Evolutionary conservation across 1,140 invertebrate species (phyloP).

Genomic region (Helicorthomorpha holstii): DNA sequence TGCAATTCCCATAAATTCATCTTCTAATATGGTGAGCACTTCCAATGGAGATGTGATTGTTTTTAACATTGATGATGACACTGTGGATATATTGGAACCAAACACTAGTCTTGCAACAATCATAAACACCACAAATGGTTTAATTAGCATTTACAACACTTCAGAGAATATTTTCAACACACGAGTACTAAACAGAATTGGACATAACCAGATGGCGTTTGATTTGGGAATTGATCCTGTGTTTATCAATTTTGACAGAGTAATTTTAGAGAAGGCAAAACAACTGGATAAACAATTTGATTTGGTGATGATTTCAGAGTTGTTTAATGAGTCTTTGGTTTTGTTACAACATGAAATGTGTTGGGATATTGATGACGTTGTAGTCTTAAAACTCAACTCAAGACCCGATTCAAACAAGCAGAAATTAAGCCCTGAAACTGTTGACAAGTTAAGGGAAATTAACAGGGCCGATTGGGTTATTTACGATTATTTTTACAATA

Average conservation of each 20-base stretch:
- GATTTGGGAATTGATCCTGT: constrained; percentile 22
- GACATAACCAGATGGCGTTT: constrained; percentile 26
- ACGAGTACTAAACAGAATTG: constrained; percentile 6
- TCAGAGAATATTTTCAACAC: too few species aligned
- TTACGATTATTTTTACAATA: background rate
- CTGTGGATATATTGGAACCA: too few species aligned
- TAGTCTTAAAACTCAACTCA: constrained; percentile 24
- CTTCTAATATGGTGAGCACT: too few species aligned
- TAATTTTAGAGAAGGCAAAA: constrained; percentile 15
- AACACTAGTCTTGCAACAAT: too few species aligned
- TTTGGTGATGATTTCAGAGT: constrained; percentile 33
- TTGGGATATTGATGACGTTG: constrained; percentile 30
- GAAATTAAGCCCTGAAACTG: background rate
- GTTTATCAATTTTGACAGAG: constrained; percentile 12
- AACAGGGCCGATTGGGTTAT: constrained; percentile 1
- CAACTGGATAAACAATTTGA: constrained; percentile 28
- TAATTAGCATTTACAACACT: too few species aligned
- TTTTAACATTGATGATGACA: too few species aligned
- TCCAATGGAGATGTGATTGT: too few species aligned
- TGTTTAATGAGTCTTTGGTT: constrained; percentile 35
- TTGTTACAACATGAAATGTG: constrained; percentile 29
- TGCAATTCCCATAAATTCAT: too few species aligned
- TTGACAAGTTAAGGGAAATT: background rate
- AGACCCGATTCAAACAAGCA: constrained; percentile 13
- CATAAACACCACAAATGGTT: too few species aligned